Conservation (phyloP, 2,888 invertebrate genomes). For the Gisinianus flammeolus region DNA sequence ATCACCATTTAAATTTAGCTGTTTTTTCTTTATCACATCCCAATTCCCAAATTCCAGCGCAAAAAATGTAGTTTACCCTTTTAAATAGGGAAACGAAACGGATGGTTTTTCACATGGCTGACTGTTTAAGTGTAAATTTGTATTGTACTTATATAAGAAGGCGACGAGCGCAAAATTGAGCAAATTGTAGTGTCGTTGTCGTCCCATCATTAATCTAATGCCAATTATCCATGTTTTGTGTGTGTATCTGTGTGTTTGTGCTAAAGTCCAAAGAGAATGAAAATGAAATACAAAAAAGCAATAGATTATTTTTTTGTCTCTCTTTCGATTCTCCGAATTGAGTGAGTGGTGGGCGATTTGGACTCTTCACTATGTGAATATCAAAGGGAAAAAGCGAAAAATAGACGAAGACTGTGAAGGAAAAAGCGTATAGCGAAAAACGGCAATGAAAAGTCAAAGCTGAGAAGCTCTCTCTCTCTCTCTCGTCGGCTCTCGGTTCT, state of each 20-base stretch:
- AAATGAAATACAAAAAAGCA: neutral
- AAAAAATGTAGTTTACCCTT: no score
- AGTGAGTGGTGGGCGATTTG: slow-evolving; percentile 8
- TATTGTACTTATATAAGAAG: neutral
- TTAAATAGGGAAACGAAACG: no score
- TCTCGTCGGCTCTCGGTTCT: no score
- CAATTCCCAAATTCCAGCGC: no score
- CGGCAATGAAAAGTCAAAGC: neutral
- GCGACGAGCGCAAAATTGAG: slow-evolving; percentile 34
- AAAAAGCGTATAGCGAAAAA: neutral
- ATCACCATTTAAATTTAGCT: no score
- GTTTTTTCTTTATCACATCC: no score
- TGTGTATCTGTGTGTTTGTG: neutral
- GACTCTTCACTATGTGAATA: neutral
- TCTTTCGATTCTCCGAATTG: slow-evolving; percentile 8
- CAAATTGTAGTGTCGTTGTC: slow-evolving; percentile 41
- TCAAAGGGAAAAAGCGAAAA: neutral
- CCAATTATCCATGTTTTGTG: slow-evolving; percentile 43
- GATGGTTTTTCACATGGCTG: neutral
- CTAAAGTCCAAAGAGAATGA: neutral
- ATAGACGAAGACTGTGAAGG: neutral
- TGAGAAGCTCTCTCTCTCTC: neutral
- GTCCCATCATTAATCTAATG: slow-evolving; percentile 40
- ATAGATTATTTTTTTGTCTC: slow-evolving; percentile 12
- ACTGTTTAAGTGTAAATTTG: neutral